These are phyloP conservation scores for Melanotaenia maccullochi DNA, from an alignment of 2,797 vertebrate genomes.

Conservation along the genomic window DNA sequence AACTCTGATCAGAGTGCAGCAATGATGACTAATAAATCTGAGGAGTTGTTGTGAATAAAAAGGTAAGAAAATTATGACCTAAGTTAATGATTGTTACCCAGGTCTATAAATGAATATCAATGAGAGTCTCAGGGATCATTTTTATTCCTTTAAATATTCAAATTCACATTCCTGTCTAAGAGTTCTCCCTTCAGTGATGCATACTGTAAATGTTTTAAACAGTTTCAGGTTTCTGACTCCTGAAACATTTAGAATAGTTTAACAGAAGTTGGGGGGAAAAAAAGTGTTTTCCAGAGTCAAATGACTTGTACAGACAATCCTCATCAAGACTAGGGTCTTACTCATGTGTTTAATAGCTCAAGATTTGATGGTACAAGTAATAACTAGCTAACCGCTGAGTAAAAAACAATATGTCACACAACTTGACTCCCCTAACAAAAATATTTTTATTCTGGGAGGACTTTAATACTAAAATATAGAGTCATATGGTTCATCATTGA, in stretches of 20 bases:
- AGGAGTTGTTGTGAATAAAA: constrained; percentile 33
- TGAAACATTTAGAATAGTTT: constrained; percentile 13
- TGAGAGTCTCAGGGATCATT: background rate
- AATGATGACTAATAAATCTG: constrained; percentile 8
- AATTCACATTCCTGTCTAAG: constrained; percentile 6
- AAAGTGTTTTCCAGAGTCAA: constrained; percentile 21
- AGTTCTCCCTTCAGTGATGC: background rate
- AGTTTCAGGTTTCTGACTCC: constrained; percentile 11
- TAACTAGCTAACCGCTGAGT: constrained; percentile 17
- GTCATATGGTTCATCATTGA: background rate
- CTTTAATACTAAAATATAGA: background rate
- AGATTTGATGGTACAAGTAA: constrained; percentile 21
- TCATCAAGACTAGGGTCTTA: constrained; percentile 26
- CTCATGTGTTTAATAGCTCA: constrained; percentile 18
- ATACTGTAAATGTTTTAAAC: constrained; percentile 21
- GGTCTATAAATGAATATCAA: constrained; percentile 34
- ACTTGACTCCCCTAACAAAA: constrained; percentile 24
- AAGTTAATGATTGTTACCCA: constrained; percentile 14
- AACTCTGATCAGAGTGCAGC: constrained; percentile 24
- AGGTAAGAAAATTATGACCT: constrained; percentile 10
- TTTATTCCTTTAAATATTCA: background rate
- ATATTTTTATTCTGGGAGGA: background rate
- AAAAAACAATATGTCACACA: constrained; percentile 26
- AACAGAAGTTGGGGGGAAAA: constrained; percentile 18
- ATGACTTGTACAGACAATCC: constrained; percentile 39